Percentiles rank a stretch among this genome's conserved stretches.
Conservation (phyloP, 2,888 invertebrate genomes). For the Cryptus viduatorius region DNA sequence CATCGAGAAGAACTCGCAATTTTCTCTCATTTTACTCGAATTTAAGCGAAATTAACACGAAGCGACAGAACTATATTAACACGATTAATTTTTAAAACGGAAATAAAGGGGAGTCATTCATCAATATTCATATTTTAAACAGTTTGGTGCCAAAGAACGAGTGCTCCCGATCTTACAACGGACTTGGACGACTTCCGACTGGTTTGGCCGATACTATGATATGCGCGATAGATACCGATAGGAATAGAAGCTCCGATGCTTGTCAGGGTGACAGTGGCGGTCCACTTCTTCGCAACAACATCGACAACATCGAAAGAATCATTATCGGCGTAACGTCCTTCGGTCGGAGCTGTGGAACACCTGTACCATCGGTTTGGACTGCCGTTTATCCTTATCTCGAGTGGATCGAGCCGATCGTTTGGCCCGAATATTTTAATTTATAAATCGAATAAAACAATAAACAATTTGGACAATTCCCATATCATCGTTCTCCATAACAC, state of each 20-base stretch:
- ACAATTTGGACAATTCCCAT: conserved; percentile 77
- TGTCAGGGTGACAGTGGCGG: conserved; percentile 82
- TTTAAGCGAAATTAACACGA: too few species aligned
- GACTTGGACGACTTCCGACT: conserved; percentile 69
- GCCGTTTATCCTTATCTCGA: conserved; percentile 77
- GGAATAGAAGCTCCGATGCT: conserved; percentile 73
- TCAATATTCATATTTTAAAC: neutral
- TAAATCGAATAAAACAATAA: neutral
- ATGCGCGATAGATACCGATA: conserved; percentile 74
- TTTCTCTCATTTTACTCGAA: neutral
- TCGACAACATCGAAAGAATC: conserved; percentile 57
- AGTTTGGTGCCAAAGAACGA: conserved; percentile 73
- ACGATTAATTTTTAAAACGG: neutral
- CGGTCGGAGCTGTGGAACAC: conserved; percentile 78
- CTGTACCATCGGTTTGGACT: conserved; percentile 78
- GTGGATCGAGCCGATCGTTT: conserved; percentile 81
- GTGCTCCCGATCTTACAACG: conserved; percentile 72
- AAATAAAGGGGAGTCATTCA: neutral
- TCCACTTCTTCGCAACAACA: conserved; percentile 38
- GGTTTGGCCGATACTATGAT: conserved; percentile 78
- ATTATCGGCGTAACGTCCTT: conserved; percentile 80
- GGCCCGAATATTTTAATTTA: conserved; percentile 70
- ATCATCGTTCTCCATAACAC: conserved; percentile 92
- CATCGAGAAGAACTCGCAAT: conserved; percentile 15
- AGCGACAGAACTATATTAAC: too few species aligned